Base-by-base conservation (phyloP, 2,888 invertebrate species). In the Willowsia nigromaculata region DNA sequence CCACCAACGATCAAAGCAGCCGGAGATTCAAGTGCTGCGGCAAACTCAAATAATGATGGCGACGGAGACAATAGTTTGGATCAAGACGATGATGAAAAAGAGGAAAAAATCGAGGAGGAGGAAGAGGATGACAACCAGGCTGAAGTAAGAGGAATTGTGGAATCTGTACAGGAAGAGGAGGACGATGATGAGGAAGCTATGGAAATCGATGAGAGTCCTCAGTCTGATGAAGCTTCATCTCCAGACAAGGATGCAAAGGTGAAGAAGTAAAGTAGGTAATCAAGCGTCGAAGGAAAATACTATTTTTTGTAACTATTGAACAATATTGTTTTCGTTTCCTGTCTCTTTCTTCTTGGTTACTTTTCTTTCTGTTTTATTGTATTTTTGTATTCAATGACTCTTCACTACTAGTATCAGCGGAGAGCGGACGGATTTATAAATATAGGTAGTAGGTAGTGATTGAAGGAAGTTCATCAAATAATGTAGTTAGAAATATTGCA, bases 181-280 rank as follows among this genome's bases (percentile, higher is more conserved):
- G 82, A 76, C 11, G 81, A 85, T 22, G 80, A 85, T 59, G 71
- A 43, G 13, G 80, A 85, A 1, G 80, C 78, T 13, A 81, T 43
- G 47, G 62, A 82, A 68, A 71, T 30, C 43, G 81, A 68, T 13
- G 50, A 30, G 9, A 78, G 30, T 59, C 0, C 18, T 13, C 25
- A 15, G 43, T 11, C 43, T 1, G 43, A 43, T 15, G 43, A 68
- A 1, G 22, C 15, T 6, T n/a, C 37, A 37, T 9, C 37, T 15
- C 5, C 53, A 53, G 53, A 18, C n/a, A 40, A 30, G 5, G 18
- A 40, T 1, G 4, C 37, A 4, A 37, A n/a, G n/a, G n/a, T n/a
- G n/a, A n/a, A n/a, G n/a, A n/a, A n/a, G n/a, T n/a, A n/a, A n/a
- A n/a, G n/a, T n/a, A n/a, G n/a, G n/a, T n/a, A n/a, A n/a, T n/a